Evolutionary conservation across 2,113 vertebrate species (phyloP).

Genomic region (Etheostoma cragini): DNA sequence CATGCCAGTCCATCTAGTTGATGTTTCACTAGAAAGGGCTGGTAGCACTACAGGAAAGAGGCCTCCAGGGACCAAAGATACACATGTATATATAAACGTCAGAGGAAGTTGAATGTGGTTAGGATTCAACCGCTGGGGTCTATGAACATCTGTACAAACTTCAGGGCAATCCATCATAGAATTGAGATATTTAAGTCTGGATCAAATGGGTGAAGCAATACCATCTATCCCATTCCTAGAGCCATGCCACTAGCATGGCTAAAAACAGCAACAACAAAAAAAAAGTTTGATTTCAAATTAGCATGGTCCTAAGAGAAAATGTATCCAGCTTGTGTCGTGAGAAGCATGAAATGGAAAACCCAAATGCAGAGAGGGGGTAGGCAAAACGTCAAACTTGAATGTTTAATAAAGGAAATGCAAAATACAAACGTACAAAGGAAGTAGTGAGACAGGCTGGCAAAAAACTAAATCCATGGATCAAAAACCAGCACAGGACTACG

Average conservation of each 20-base stretch:
- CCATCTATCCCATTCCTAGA: neutral
- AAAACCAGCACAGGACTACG: no score
- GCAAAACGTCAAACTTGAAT: no score
- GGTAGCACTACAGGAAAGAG: neutral
- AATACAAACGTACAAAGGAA: no score
- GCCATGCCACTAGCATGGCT: no score
- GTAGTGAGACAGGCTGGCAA: no score
- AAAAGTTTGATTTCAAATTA: constrained; percentile 1
- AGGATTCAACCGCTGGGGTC: neutral
- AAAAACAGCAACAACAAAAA: constrained; percentile 6
- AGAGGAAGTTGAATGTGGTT: neutral
- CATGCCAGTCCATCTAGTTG: neutral
- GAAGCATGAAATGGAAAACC: no score
- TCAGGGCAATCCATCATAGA: neutral
- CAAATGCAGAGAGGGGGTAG: no score
- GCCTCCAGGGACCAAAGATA: neutral
- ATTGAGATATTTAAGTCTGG: neutral
- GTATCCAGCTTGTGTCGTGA: no score
- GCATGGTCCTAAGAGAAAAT: no score
- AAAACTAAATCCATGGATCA: no score
- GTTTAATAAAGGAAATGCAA: no score
- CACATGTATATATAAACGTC: neutral
- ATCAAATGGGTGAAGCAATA: neutral
- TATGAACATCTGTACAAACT: neutral
- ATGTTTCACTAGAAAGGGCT: neutral